A percentile compares a stretch with the other conserved stretches of the same genome.
Conservation (phyloP, 2,888 invertebrate genomes). For the Drosophila rubida region DNA sequence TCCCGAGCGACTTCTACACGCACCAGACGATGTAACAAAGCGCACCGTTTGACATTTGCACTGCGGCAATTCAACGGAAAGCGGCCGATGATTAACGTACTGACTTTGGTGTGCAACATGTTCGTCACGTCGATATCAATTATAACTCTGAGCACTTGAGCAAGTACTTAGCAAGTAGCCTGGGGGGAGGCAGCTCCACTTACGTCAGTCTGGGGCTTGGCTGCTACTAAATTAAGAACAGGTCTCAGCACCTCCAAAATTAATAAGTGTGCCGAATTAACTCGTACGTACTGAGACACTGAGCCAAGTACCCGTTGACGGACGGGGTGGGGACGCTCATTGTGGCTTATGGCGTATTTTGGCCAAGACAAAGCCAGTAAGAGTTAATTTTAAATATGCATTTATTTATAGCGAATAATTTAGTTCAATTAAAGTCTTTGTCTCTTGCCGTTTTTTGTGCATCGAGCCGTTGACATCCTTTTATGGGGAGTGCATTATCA, state of each 20-base stretch:
- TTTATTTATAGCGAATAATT: conserved; percentile 40
- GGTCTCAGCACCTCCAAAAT: conserved; percentile 30
- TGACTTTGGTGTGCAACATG: neutral
- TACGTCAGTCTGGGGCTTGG: conserved; percentile 49
- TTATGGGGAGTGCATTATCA: neutral
- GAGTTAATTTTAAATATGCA: conserved; percentile 25
- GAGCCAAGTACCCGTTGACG: conserved; percentile 16
- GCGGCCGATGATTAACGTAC: conserved; percentile 38
- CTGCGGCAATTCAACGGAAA: conserved; percentile 28
- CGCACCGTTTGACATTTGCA: conserved; percentile 62
- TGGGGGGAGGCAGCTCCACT: conserved; percentile 24
- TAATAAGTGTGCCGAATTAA: conserved; percentile 60
- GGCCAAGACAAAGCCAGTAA: conserved; percentile 13
- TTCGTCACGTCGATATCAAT: conserved; percentile 16
- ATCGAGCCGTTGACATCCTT: conserved; percentile 10
- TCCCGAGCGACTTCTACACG: conserved; percentile 53
- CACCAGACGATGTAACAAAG: conserved; percentile 34
- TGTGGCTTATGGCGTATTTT: conserved; percentile 14
- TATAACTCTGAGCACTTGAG: conserved; percentile 1
- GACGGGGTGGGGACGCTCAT: no score
- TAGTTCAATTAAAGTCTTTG: conserved; percentile 1
- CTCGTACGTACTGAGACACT: conserved; percentile 13
- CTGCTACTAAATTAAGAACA: conserved; percentile 36
- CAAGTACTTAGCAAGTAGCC: conserved; percentile 7
- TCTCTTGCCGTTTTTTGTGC: neutral